A percentile compares a stretch with the other conserved stretches of the same genome.
Conservation (phyloP, 2,797 vertebrate genomes). For the Pogoniulus pusillus region DNA sequence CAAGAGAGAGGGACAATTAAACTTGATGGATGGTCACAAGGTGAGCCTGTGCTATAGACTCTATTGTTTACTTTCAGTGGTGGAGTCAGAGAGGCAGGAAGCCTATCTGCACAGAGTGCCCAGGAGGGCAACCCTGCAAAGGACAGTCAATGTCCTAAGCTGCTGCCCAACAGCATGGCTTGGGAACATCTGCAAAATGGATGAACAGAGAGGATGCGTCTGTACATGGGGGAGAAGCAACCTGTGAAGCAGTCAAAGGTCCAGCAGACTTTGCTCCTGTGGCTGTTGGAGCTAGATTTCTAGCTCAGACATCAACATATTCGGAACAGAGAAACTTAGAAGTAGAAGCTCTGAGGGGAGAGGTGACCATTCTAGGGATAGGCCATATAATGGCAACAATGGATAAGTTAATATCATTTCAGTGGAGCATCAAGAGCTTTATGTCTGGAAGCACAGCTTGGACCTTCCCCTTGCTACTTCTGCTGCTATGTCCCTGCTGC, state of each 20-base stretch:
- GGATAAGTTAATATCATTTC: too few species aligned
- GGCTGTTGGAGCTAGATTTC: too few species aligned
- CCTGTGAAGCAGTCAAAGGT: neutral
- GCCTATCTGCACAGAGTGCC: neutral
- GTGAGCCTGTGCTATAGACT: neutral
- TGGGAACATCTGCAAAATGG: neutral
- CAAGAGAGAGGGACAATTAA: neutral
- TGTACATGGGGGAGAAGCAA: neutral
- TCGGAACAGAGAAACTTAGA: too few species aligned
- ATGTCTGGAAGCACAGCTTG: too few species aligned
- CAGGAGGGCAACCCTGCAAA: neutral
- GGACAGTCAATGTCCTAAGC: neutral
- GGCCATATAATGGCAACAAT: too few species aligned
- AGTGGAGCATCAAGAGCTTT: too few species aligned
- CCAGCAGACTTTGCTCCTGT: neutral
- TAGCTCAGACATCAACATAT: too few species aligned
- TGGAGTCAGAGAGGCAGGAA: neutral
- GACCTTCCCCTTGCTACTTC: too few species aligned
- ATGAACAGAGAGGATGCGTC: too few species aligned
- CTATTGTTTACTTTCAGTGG: neutral
- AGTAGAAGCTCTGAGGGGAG: too few species aligned
- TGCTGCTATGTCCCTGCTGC: too few species aligned
- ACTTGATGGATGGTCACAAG: fast-evolving
- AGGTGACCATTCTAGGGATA: too few species aligned
- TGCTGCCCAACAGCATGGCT: neutral